Base-by-base conservation (phyloP, 2,888 invertebrate species). In the Parochlus steinenii region DNA sequence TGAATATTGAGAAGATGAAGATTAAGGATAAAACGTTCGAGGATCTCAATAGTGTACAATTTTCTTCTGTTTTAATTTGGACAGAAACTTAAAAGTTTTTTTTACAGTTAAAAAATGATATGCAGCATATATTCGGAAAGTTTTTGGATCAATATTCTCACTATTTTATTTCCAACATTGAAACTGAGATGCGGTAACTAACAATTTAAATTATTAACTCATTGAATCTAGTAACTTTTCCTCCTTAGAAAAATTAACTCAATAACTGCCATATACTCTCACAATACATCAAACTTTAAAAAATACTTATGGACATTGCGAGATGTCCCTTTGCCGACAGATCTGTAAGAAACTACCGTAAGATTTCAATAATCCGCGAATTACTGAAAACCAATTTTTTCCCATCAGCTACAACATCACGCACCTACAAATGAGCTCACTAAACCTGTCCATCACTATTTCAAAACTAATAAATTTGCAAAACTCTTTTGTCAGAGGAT, bases 131-230 rank as follows among this genome's bases (percentile, higher is more conserved):
- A 16, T 8, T 19, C n/a, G 29, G 23, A 8, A 29, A 36, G 8
- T 30, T 36, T 30, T 30, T 36, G 17, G 36, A 36, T 23, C 30
- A 10, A 3, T 24, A 24, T 6, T 30, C 36, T 8, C 23, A 30
- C 3, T 23, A 36, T 8, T 17, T 36, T 3, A 17, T 28, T 11
- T 12, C 12, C 8, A 23, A 24, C 18, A 30, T 36, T 24, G 36
- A 36, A 14, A 29, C 30, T 30, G 36, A 36, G 25, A 36, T 36
- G 36, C 17, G 12, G 8, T n/a, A n/a, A n/a, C n/a, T n/a, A n/a
- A n/a, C n/a, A n/a, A n/a, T n/a, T n/a, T n/a, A n/a, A n/a, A n/a
- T n/a, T n/a, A n/a, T n/a, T n/a, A n/a, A n/a, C n/a, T n/a, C n/a
- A n/a, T n/a, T n/a, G n/a, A n/a, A n/a, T n/a, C n/a, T n/a, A n/a